Evolutionary conservation across 2,888 invertebrate genomes (phyloP).

Genomic region (Campoletis raptor): DNA sequence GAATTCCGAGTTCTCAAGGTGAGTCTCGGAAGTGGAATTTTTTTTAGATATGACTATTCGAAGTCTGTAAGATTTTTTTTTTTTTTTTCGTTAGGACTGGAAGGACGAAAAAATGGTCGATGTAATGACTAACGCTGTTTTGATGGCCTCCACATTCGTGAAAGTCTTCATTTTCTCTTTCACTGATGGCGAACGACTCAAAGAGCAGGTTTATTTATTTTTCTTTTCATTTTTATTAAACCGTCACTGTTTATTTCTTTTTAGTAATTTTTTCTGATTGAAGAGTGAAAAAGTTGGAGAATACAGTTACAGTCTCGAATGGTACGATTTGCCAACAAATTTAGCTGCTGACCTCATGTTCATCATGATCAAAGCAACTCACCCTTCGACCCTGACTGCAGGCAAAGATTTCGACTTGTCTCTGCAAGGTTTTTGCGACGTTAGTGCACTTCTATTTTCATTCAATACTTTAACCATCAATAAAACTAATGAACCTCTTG

Average conservation of each 20-base stretch:
- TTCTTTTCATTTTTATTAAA: neutral
- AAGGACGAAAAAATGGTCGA: slow-evolving; percentile 75
- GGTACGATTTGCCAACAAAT: slow-evolving; percentile 75
- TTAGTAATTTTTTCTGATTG: neutral
- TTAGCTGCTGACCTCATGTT: slow-evolving; percentile 72
- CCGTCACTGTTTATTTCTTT: neutral
- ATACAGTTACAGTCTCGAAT: slow-evolving; percentile 74
- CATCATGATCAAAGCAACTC: slow-evolving; percentile 76
- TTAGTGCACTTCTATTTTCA: slow-evolving; percentile 61
- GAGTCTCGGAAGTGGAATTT: neutral
- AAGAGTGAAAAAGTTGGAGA: slow-evolving; percentile 75
- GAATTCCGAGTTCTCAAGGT: slow-evolving; percentile 78
- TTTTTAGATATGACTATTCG: neutral
- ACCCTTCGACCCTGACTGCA: slow-evolving; percentile 77
- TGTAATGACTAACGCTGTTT: slow-evolving; percentile 75
- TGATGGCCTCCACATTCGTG: slow-evolving; percentile 78
- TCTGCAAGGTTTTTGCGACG: slow-evolving; percentile 78
- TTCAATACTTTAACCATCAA: neutral
- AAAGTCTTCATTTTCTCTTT: slow-evolving; percentile 79
- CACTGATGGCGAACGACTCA: slow-evolving; percentile 78
- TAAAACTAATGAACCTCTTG: too few relatives aligned
- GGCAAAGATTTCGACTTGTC: slow-evolving; percentile 80
- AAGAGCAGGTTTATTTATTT: slow-evolving; percentile 73
- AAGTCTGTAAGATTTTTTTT: slow-evolving; percentile 6
- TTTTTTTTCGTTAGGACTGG: slow-evolving; percentile 74